Evolutionary conservation across 2,797 vertebrate genomes (phyloP), one percentile per base, ranked within the genome.

Genomic region (Synanceia verrucosa): DNA sequence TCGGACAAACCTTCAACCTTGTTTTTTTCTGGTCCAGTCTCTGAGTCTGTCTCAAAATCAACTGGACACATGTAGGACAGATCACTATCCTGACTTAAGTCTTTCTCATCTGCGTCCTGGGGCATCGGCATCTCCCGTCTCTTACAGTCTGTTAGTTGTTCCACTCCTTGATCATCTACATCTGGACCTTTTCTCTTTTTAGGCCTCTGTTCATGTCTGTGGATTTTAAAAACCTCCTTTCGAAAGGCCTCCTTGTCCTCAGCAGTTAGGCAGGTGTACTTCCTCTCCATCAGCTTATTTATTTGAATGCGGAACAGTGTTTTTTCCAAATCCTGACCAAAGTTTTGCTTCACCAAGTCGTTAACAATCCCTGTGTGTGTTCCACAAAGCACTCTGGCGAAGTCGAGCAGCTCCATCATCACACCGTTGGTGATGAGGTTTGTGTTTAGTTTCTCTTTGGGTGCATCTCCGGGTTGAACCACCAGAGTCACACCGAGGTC

Each of bases 401-500:
- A 88, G n/a, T 76, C n/a, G 0, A 85, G 61, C 52, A 88, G 16
- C 29, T 86, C 82, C 4, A 83, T 9, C 50, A 86, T 50, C 46
- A 72, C 69, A 0, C 64, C 64, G 0, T 19, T 74, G 41, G 63
- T 86, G 1, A 85, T 2, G 10, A 66, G 64, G 6, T 8, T 13
- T 0, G 33, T 36, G 13, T 64, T 28, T 1, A 88, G 57, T 13
- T 85, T 86, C 24, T 62, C 57, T 55, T 16, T 31, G 29, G 58
- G 47, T 12, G 21, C 10, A 7, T 31, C 31, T 8, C 29, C 19
- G 0, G 14, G 26, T 26, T 13, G 28, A 8, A 85, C 2, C 4
- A 34, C 8, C 1, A 84, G 34, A 13, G 55, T 43, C 6, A 85
- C 60, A 3, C 78, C 82, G 0, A 74, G 58, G 0, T 61, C 16